Conservation (phyloP, 2,888 invertebrate species). For the Thalpophila matura region DNA sequence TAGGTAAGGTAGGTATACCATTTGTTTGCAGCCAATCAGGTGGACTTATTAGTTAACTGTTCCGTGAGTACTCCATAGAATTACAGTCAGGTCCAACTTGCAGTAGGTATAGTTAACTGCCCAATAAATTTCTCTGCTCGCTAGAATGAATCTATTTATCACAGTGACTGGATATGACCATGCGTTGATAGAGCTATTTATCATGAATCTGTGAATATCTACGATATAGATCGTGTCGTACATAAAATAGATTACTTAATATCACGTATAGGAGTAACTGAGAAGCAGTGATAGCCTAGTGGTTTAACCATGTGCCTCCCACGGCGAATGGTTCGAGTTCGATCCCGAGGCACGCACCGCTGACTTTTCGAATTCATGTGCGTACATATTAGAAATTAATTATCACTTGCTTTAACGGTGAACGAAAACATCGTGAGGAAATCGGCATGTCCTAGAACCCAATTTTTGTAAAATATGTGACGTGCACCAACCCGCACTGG, state of each 20-base stretch:
- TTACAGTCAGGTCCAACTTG: conserved; percentile 4
- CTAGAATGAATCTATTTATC: conserved; percentile 39
- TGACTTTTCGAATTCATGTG: too few species aligned
- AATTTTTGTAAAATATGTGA: too few species aligned
- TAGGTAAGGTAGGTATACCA: neutral
- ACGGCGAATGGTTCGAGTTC: too few species aligned
- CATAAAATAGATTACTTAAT: conserved; percentile 28
- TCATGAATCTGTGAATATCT: conserved; percentile 42
- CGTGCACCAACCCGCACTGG: too few species aligned
- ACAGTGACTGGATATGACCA: conserved; percentile 46
- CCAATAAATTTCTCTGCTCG: conserved; percentile 29
- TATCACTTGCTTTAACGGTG: too few species aligned
- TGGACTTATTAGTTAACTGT: conserved; percentile 13
- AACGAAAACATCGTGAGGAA: too few species aligned
- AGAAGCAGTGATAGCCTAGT: conserved; percentile 3
- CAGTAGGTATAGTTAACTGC: conserved; percentile 4
- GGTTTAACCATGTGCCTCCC: too few species aligned
- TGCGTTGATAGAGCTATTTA: conserved; percentile 45
- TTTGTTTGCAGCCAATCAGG: conserved; percentile 27
- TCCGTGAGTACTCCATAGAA: conserved; percentile 11
- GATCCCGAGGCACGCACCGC: too few species aligned
- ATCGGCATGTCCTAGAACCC: too few species aligned
- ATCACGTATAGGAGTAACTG: neutral
- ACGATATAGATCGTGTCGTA: conserved; percentile 5
- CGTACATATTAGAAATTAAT: too few species aligned